Conservation (phyloP, 2,888 invertebrate species). For the Standfussiana lucernea region DNA sequence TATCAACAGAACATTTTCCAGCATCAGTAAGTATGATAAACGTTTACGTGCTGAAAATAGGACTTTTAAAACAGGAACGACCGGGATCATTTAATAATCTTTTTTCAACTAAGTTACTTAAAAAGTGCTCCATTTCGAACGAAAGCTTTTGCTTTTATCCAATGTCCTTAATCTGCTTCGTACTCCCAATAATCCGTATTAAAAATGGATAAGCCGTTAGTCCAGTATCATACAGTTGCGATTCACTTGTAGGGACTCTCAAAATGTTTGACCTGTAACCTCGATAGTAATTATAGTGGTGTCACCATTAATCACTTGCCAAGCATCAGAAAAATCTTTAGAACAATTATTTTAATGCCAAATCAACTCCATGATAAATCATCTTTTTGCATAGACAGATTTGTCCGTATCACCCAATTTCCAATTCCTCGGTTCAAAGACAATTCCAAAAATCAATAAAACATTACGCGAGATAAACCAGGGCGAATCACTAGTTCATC, state of each 20-base stretch:
- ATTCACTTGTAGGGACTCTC: constrained; percentile 38
- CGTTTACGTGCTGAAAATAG: neutral
- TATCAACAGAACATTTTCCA: constrained; percentile 9
- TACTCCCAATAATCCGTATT: constrained; percentile 41
- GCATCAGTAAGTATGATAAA: neutral
- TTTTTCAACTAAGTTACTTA: constrained; percentile 6
- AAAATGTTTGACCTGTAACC: neutral
- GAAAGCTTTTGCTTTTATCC: constrained; percentile 40
- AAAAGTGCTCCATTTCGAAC: neutral
- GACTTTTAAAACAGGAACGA: constrained; percentile 2
- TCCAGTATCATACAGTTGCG: constrained; percentile 9
- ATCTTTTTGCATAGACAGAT: neutral
- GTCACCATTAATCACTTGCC: neutral
- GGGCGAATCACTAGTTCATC: constrained; percentile 14
- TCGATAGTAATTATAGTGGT: neutral
- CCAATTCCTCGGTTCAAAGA: neutral
- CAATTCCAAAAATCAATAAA: neutral
- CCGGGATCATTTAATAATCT: neutral
- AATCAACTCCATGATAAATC: neutral
- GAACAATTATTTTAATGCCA: neutral
- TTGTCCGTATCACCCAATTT: neutral
- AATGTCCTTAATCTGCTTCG: constrained; percentile 21
- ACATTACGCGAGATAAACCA: constrained; percentile 6
- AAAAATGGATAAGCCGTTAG: constrained; percentile 50
- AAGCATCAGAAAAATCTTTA: neutral